A percentile compares a stretch with the other conserved stretches of the same genome.
Conservation (phyloP, 1,140 invertebrate species). For the Lepidotrigona ventralis region DNA sequence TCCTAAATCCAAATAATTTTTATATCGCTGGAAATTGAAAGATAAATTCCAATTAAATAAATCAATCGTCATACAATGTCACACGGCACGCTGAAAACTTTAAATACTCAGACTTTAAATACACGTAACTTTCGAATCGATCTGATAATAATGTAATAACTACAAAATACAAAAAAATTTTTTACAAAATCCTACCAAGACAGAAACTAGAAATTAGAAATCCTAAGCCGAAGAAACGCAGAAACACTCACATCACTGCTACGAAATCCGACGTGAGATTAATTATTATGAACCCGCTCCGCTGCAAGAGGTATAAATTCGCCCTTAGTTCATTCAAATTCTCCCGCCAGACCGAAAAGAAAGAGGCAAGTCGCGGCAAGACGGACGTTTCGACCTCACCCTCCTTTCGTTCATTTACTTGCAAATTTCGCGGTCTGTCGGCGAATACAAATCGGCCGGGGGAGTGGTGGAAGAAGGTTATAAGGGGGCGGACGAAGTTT, state of each 20-base stretch:
- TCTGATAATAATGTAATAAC: too few relatives aligned
- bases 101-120: too few relatives aligned
- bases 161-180: too few relatives aligned
- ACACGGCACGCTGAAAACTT: too few relatives aligned
- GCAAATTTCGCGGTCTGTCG: constrained; percentile 56
- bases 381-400: constrained; percentile 42
- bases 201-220: too few relatives aligned
- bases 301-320: constrained; percentile 50
- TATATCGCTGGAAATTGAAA: too few relatives aligned
- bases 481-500: not conserved
- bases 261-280: not conserved
- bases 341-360: not conserved
- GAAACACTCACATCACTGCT: not conserved
- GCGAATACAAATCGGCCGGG: constrained; percentile 38
- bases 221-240: not conserved
- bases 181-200: too few relatives aligned
- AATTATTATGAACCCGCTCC: not conserved
- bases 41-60: too few relatives aligned
- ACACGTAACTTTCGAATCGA: too few relatives aligned
- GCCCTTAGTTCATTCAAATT: constrained; percentile 51
- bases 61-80: too few relatives aligned
- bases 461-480: not conserved
- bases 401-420: constrained; percentile 57
- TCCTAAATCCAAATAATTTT: too few relatives aligned
- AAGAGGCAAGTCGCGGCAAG: constrained; percentile 23